Conservation (phyloP, 1,140 invertebrate genomes). For the Paraescarpia echinospica region DNA sequence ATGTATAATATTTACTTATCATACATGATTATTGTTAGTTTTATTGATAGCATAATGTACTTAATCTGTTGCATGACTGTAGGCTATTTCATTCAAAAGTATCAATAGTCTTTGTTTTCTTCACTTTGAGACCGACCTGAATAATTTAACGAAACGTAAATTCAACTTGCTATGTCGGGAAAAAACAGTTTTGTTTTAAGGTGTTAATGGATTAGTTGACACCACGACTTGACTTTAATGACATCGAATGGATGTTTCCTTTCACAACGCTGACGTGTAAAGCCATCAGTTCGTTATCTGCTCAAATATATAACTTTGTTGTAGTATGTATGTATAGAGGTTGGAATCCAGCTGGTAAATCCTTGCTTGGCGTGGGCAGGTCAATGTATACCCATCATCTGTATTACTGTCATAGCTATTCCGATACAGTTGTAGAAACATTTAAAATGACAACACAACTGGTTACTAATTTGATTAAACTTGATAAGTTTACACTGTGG, state of each 20-base stretch:
- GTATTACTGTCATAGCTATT: neutral
- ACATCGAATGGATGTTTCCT: neutral
- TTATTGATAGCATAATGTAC: neutral
- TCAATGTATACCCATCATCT: neutral
- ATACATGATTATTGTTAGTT: no score
- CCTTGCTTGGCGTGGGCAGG: no score
- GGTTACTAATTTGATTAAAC: neutral
- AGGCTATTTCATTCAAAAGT: no score
- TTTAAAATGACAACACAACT: neutral
- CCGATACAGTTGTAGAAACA: neutral
- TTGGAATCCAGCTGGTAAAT: no score
- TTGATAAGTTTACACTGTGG: no score
- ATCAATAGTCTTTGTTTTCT: neutral
- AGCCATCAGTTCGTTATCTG: neutral
- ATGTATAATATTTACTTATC: no score
- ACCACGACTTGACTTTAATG: neutral
- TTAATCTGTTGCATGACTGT: neutral
- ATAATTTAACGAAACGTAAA: neutral
- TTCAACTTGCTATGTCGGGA: neutral
- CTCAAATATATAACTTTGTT: no score
- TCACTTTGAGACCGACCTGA: no score
- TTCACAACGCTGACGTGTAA: neutral
- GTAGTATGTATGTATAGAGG: no score
- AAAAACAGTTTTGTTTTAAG: neutral
- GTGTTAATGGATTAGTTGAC: neutral